A percentile compares a stretch with the other conserved stretches of the same genome.
These are phyloP conservation scores for Xestia c-nigrum DNA, from an alignment of 2,888 invertebrate species.

Conservation along the genomic window DNA sequence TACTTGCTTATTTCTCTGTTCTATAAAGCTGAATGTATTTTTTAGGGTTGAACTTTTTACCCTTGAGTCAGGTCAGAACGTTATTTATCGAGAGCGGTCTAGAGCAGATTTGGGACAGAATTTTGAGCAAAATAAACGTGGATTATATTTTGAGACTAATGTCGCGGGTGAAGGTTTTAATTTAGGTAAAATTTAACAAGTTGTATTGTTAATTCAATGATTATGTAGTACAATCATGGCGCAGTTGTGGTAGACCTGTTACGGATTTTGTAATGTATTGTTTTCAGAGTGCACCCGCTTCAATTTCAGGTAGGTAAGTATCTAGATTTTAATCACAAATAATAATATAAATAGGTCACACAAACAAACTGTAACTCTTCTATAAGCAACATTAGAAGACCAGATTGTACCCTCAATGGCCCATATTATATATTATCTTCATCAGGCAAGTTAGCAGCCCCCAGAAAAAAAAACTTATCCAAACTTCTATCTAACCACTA, in stretches of 20 bases:
- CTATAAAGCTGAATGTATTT: slow-evolving; percentile 69
- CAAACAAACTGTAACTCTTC: background rate
- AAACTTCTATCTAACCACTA: slow-evolving; percentile 15
- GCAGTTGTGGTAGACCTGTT: background rate
- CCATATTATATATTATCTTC: background rate
- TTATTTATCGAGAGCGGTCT: slow-evolving; percentile 54
- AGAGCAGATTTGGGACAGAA: slow-evolving; percentile 23
- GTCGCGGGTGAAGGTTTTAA: background rate
- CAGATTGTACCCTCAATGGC: background rate
- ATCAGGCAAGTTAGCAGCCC: background rate
- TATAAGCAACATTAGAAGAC: background rate
- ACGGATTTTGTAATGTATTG: background rate
- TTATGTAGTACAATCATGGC: background rate
- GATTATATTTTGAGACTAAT: slow-evolving; percentile 21
- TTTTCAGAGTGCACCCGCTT: background rate
- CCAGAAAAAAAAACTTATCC: slow-evolving; percentile 11
- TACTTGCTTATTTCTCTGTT: slow-evolving; percentile 83
- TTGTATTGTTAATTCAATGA: background rate
- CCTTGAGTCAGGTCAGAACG: slow-evolving; percentile 60
- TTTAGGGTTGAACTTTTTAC: slow-evolving; percentile 68
- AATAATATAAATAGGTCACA: background rate
- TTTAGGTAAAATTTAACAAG: background rate
- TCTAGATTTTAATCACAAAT: no score
- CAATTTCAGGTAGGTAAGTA: background rate
- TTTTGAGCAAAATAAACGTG: slow-evolving; percentile 18